phyloP scores from a whole-genome alignment of 1,140 invertebrate species.

The Camponotus pennsylvanicus region DNA sequence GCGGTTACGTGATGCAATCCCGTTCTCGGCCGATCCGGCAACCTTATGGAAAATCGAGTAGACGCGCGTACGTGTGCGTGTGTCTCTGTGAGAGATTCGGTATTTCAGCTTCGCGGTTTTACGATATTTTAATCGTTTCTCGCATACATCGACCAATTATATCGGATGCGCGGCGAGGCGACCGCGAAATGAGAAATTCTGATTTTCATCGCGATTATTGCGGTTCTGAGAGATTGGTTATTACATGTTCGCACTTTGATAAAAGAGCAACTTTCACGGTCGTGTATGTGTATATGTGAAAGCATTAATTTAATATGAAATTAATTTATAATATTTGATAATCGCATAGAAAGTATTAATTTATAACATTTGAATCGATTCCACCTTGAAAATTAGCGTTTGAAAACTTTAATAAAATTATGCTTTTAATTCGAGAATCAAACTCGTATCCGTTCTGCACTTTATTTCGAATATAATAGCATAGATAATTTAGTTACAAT shows the following conservation, averaged over 20 bases:
- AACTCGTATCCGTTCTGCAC: neutral
- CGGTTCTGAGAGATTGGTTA: conserved; percentile 12
- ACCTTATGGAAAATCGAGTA: conserved; percentile 60
- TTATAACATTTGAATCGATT: neutral
- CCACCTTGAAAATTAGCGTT: no score
- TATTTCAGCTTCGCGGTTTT: conserved; percentile 48
- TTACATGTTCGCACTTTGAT: conserved; percentile 12
- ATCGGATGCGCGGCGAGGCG: conserved; percentile 35
- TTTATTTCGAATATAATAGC: neutral
- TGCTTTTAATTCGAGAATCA: neutral
- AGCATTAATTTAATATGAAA: conserved; percentile 7
- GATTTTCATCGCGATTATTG: conserved; percentile 44
- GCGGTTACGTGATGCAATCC: conserved; percentile 61
- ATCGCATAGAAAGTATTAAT: neutral
- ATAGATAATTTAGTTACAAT: neutral
- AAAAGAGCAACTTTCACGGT: neutral
- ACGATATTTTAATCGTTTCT: conserved; percentile 52
- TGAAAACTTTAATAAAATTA: neutral
- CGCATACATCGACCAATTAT: conserved; percentile 50
- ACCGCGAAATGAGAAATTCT: conserved; percentile 48
- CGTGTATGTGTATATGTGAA: neutral
- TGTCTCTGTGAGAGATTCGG: neutral
- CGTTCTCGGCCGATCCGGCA: conserved; percentile 46
- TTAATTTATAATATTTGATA: neutral
- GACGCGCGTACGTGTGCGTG: conserved; percentile 1